Evolutionary conservation across 2,888 invertebrate genomes (phyloP).

Genomic region (Orthosia incerta): DNA sequence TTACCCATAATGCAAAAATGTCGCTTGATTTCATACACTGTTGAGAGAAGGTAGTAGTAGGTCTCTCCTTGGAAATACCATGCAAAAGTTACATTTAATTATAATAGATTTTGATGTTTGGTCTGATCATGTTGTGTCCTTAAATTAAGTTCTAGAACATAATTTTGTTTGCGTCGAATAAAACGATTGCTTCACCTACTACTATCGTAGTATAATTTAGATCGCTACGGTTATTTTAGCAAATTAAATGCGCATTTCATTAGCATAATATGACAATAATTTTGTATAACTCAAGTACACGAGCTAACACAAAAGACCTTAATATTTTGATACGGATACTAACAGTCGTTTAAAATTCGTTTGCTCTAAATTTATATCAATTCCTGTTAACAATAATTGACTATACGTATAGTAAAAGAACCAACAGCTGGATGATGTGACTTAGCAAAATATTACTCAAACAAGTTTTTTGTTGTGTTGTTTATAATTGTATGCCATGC

Average conservation of each 20-base stretch:
- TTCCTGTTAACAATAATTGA: constrained; percentile 51
- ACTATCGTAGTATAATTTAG: constrained; percentile 16
- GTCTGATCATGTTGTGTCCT: background rate
- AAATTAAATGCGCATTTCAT: constrained; percentile 9
- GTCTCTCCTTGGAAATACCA: background rate
- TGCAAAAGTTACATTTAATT: background rate
- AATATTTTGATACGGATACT: constrained; percentile 36
- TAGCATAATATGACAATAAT: constrained; percentile 49
- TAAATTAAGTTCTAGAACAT: constrained; percentile 7
- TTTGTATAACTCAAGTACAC: constrained; percentile 30
- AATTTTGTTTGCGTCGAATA: constrained; percentile 11
- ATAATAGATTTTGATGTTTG: background rate
- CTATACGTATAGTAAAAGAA: background rate
- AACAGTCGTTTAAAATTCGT: constrained; percentile 48
- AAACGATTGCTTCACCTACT: constrained; percentile 9
- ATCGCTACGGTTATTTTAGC: constrained; percentile 22
- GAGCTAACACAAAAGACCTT: constrained; percentile 36
- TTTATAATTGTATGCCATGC: no score
- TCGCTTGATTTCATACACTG: background rate
- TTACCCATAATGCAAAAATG: no score
- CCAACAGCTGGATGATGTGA: background rate
- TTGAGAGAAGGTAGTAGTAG: background rate
- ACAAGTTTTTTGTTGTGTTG: no score
- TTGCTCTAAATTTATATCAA: constrained; percentile 47
- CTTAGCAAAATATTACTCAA: no score